Evolutionary conservation across 2,888 invertebrate species (phyloP), one percentile per base, ranked within the genome.

Genomic region (Hofmannophila pseudospretella): DNA sequence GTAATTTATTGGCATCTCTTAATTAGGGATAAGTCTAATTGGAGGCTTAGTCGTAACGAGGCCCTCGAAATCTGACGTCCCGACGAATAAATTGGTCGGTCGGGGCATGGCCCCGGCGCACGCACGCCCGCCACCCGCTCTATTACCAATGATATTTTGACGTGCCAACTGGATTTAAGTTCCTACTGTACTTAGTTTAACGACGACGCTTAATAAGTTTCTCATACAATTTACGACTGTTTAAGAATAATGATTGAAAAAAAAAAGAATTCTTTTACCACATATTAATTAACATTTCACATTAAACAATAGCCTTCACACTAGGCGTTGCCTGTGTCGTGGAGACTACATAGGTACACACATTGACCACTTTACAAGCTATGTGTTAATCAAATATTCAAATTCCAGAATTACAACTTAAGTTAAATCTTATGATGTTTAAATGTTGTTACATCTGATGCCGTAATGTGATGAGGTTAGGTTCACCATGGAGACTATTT

Each of bases 1-100:
- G 88, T 87, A 88, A 88, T 88, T 88, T 88, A 88, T 88, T 85
- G 88, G 88, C 88, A 88, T 88, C 88, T 88, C 88, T 88, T 88
- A 88, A 88, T 88, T 88, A 88, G 88, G 88, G 88, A 87, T 88
- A 88, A 87, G 88, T 88, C 88, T 88, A 88, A 88, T 88, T 88
- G 88, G 87, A 80, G 86, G 88, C 88, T 88, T 87, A 88, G 85
- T 80, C 76, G 85, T 88, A 88, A 88, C 88, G 87, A 88, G 87
- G 76, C 86, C 74, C 86, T 86, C 81, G 79, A 86, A 85, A 86
- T 85, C 85, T 86, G 86, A 85, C 85, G 85, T 82, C 76, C 82
- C 79, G 77, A 62, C 74, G 76, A 80, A 82, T 79, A 84, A 85
- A 85, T 85, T 84, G 85, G 82, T 73, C 67, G 77, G 67, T 60